A percentile compares a stretch with the other conserved stretches of the same genome.
Conservation (phyloP, 2,888 invertebrate species). For the Blastobasis adustella region DNA sequence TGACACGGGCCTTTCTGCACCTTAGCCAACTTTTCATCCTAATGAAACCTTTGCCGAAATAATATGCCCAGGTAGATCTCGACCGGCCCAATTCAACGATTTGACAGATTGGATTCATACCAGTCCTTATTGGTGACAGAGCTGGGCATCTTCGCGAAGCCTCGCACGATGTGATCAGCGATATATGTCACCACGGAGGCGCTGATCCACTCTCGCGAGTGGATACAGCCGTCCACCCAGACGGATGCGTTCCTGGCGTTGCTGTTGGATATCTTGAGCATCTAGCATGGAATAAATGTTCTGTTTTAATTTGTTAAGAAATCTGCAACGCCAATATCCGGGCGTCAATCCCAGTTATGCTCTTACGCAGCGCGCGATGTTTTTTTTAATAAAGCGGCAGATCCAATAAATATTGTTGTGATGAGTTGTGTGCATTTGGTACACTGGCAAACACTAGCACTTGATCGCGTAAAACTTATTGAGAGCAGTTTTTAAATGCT, state of each 20-base stretch:
- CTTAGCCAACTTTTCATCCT: too few relatives aligned
- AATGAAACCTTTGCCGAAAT: too few relatives aligned
- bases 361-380: neutral
- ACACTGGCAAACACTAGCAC: too few relatives aligned
- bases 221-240: slow-evolving; percentile 88
- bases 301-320: neutral
- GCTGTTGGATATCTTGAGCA: slow-evolving; percentile 82
- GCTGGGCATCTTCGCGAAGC: slow-evolving; percentile 77
- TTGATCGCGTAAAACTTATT: too few relatives aligned
- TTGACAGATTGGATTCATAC: slow-evolving; percentile 41
- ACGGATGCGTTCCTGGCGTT: slow-evolving; percentile 77
- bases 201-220: slow-evolving; percentile 93
- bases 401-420: neutral
- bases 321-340: too few relatives aligned
- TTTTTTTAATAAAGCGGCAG: neutral
- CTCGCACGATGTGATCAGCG: slow-evolving; percentile 81
- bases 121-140: slow-evolving; percentile 88
- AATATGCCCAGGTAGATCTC: too few relatives aligned
- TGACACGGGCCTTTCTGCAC: too few relatives aligned
- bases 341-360: too few relatives aligned
- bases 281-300: slow-evolving; percentile 28
- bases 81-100: too few relatives aligned
- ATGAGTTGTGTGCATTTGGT: too few relatives aligned
- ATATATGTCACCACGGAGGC: slow-evolving; percentile 86
- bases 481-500: too few relatives aligned